These are phyloP conservation scores for Pinna nobilis DNA, from an alignment of 1,140 invertebrate species.

Conservation along the genomic window DNA sequence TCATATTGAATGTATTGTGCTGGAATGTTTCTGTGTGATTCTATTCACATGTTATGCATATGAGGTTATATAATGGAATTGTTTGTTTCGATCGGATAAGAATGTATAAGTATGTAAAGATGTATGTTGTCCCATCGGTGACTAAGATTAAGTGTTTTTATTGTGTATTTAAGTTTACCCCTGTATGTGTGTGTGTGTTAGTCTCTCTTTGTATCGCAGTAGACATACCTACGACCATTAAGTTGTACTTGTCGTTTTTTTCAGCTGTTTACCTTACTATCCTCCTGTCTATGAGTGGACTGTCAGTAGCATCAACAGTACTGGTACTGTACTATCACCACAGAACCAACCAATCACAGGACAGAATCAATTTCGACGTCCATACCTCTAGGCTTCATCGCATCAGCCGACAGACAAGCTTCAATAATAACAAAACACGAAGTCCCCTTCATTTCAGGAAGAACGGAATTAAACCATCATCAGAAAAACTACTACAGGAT, in stretches of 20 bases:
- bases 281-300: constrained; percentile 55
- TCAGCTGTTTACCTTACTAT: constrained; percentile 61
- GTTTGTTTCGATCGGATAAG: no score
- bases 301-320: constrained; percentile 60
- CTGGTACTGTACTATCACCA: constrained; percentile 60
- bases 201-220: no score
- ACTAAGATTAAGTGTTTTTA: no score
- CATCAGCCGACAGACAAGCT: constrained; percentile 5
- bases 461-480: constrained; percentile 21
- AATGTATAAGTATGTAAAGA: no score
- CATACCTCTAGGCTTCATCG: constrained; percentile 26
- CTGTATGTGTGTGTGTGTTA: no score
- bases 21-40: no score
- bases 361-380: constrained; percentile 11
- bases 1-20: no score
- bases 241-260: constrained; percentile 24
- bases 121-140: no score
- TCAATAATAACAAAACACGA: constrained; percentile 28
- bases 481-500: constrained; percentile 34
- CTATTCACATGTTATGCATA: no score
- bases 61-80: no score
- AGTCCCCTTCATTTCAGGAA: constrained; percentile 16
- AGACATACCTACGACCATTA: no score
- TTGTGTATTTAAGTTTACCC: no score
- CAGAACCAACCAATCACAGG: constrained; percentile 10